Evolutionary conservation across 2,797 vertebrate genomes (phyloP).

Genomic region (Pteropus rufus): DNA sequence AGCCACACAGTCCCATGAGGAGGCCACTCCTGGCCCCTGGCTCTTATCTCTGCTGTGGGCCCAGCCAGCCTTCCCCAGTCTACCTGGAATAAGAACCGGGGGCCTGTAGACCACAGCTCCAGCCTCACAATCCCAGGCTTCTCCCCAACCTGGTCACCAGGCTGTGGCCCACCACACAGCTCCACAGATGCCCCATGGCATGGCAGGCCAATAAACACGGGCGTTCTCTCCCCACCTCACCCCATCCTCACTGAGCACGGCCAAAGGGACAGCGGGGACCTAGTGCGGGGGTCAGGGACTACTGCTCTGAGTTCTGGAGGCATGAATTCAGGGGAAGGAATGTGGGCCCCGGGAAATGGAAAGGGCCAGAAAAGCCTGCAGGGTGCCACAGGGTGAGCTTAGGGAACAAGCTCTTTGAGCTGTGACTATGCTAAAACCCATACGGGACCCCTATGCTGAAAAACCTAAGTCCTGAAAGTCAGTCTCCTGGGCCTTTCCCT

Average conservation of each 20-base stretch:
- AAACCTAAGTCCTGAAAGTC: neutral
- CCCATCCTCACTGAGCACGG: neutral
- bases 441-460: neutral
- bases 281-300: too few relatives aligned
- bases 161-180: neutral
- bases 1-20: neutral
- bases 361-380: neutral
- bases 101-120: neutral
- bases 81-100: neutral
- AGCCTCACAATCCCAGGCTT: neutral
- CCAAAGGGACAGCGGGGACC: neutral
- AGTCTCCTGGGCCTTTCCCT: neutral
- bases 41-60: neutral
- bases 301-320: neutral
- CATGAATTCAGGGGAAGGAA: neutral
- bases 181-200: neutral
- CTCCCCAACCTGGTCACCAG: neutral
- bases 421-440: neutral
- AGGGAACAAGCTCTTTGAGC: neutral
- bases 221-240: neutral
- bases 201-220: neutral
- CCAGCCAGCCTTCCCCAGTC: neutral
- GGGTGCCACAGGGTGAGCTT: neutral
- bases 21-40: neutral
- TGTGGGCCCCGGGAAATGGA: neutral